A percentile compares a stretch with the other conserved stretches of the same genome.
These are phyloP conservation scores for Leiothrix lutea DNA, from an alignment of 2,113 vertebrate genomes.

Conservation along the genomic window DNA sequence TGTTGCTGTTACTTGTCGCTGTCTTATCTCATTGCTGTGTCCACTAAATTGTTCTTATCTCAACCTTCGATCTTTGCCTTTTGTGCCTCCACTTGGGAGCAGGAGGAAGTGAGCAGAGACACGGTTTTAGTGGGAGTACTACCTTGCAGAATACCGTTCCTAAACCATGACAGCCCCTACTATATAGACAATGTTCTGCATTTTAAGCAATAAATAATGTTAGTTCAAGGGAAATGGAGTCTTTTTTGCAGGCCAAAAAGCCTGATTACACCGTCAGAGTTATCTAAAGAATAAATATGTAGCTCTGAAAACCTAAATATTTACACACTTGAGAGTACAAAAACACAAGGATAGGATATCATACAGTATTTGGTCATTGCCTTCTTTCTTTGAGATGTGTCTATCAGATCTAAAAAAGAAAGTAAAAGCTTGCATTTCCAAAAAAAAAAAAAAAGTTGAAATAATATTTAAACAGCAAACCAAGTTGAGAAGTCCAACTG, in stretches of 20 bases:
- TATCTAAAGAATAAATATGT: background rate
- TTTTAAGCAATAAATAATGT: background rate
- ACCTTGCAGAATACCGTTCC: background rate
- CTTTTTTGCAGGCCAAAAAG: background rate
- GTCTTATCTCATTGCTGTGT: background rate
- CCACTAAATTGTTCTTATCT: background rate
- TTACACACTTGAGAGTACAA: background rate
- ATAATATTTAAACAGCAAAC: background rate
- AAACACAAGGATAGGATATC: background rate
- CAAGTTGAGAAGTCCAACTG: background rate
- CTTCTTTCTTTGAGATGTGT: background rate
- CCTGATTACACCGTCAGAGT: background rate
- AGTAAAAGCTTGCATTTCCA: background rate
- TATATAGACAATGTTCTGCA: background rate
- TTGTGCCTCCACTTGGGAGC: background rate
- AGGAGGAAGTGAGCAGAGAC: background rate
- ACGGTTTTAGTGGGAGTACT: background rate
- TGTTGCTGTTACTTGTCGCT: background rate
- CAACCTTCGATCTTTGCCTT: accelerated
- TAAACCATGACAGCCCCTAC: background rate
- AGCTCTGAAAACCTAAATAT: background rate
- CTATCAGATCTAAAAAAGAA: background rate
- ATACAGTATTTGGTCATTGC: background rate
- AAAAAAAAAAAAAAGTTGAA: background rate
- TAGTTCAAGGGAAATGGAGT: background rate